Evolutionary conservation across 2,797 vertebrate species (phyloP).

Genomic region (Phrynocephalus vlangalii): DNA sequence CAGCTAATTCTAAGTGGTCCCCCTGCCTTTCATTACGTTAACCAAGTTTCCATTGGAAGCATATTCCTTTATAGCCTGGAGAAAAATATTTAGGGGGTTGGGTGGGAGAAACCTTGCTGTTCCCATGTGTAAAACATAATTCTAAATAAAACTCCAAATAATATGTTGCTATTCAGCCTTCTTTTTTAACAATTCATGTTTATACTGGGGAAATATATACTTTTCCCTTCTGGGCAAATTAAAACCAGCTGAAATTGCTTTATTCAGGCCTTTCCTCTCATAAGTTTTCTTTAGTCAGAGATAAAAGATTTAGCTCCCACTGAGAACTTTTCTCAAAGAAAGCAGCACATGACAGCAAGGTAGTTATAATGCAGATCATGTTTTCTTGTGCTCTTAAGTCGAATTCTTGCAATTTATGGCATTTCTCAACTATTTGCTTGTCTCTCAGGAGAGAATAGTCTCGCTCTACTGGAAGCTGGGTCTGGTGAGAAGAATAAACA

Average conservation of each 20-base stretch:
- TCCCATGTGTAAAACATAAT: conserved; percentile 54
- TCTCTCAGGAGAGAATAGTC: conserved; percentile 49
- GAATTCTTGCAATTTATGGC: conserved; percentile 53
- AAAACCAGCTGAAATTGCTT: conserved; percentile 72
- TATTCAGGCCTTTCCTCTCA: conserved; percentile 49
- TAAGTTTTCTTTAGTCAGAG: conserved; percentile 69
- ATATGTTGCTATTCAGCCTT: conserved; percentile 66
- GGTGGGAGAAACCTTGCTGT: not conserved
- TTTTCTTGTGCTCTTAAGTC: conserved; percentile 59
- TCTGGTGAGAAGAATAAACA: conserved; percentile 65
- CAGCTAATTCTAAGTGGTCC: not conserved
- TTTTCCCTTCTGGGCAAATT: conserved; percentile 65
- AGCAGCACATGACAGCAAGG: conserved; percentile 54
- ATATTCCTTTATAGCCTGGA: conserved; percentile 20
- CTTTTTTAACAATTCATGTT: conserved; percentile 57
- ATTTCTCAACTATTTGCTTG: conserved; percentile 63
- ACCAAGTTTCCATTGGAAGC: conserved; percentile 20
- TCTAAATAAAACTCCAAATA: conserved; percentile 68
- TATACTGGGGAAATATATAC: conserved; percentile 62
- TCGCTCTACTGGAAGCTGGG: conserved; percentile 49
- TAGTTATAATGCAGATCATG: conserved; percentile 57
- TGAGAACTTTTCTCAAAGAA: conserved; percentile 62
- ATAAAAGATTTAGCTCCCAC: conserved; percentile 67
- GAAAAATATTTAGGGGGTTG: conserved; percentile 9
- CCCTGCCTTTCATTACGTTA: not conserved